A percentile compares a stretch with the other conserved stretches of the same genome.
phyloP scores from a whole-genome alignment of 1,140 invertebrate genomes.

The Triops longicaudatus region DNA sequence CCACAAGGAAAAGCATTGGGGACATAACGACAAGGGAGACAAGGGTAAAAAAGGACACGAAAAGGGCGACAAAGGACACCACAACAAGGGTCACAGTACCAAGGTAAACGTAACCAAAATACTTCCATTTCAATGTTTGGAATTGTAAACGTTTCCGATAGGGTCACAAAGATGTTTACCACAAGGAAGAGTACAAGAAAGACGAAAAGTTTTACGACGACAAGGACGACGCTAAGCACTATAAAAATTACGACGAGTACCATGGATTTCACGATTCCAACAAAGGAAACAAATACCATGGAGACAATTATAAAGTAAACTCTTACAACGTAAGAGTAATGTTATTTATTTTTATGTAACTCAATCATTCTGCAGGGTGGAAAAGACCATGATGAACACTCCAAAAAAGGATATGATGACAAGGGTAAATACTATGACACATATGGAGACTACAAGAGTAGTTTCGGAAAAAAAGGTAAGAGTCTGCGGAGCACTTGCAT shows the following conservation, averaged over 20 bases:
- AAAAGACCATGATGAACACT: conserved; percentile 27
- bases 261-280: conserved; percentile 30
- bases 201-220: conserved; percentile 33
- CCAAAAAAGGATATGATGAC: conserved; percentile 29
- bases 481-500: not conserved
- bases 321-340: not conserved
- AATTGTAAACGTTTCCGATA: not conserved
- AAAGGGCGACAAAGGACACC: conserved; percentile 30
- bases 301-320: conserved; percentile 30
- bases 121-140: not conserved
- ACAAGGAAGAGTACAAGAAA: conserved; percentile 32
- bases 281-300: conserved; percentile 29
- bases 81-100: conserved; percentile 32
- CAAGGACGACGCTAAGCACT: conserved; percentile 30
- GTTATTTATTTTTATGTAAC: not conserved
- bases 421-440: conserved; percentile 21
- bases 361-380: conserved; percentile 9
- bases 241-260: conserved; percentile 29
- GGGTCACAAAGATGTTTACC: conserved; percentile 33
- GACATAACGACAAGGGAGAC: conserved; percentile 28
- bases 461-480: conserved; percentile 25
- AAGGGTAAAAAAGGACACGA: conserved; percentile 32
- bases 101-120: conserved; percentile 26
- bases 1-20: conserved; percentile 30
- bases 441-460: conserved; percentile 20